A percentile compares a stretch with the other conserved stretches of the same genome.
phyloP scores from a whole-genome alignment of 2,888 invertebrate species.

The Trichacis sp. region DNA sequence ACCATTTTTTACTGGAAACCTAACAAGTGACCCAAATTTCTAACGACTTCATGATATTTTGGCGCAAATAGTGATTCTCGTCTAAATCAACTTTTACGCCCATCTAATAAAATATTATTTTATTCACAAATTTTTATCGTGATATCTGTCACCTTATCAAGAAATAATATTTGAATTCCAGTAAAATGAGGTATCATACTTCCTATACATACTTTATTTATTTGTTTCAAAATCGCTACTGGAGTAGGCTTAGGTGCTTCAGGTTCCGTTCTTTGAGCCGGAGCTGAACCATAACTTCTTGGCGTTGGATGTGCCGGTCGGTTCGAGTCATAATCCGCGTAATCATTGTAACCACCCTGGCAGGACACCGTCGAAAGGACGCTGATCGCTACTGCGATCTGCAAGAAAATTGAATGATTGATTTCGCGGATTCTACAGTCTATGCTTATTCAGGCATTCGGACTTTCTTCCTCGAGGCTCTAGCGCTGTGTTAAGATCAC shows the following conservation, averaged over 20 bases:
- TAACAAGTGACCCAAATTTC: too few species aligned
- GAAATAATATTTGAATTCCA: too few species aligned
- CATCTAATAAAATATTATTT: too few species aligned
- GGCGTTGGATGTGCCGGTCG: slow-evolving; percentile 59
- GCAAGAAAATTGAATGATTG: slow-evolving; percentile 4
- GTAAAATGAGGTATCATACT: too few species aligned
- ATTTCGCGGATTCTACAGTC: background rate
- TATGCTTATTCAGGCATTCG: background rate
- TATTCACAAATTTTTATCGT: too few species aligned
- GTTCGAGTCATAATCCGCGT: slow-evolving; percentile 63
- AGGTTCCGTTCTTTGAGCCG: slow-evolving; percentile 67
- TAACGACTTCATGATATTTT: too few species aligned
- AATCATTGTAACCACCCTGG: slow-evolving; percentile 62
- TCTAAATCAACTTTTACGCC: too few species aligned
- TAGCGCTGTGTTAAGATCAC: slow-evolving; percentile 37
- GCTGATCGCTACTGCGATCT: slow-evolving; percentile 43
- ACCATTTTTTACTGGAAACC: too few species aligned
- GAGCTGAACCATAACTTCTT: slow-evolving; percentile 70
- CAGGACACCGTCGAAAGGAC: slow-evolving; percentile 57
- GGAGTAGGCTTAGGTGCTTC: slow-evolving; percentile 72
- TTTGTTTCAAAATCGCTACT: slow-evolving; percentile 87
- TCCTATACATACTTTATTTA: too few species aligned
- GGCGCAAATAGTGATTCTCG: too few species aligned
- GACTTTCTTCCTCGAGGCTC: slow-evolving; percentile 1
- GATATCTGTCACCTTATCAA: too few species aligned